Conservation (phyloP, 2,888 invertebrate species). For the Acleris cristana region DNA sequence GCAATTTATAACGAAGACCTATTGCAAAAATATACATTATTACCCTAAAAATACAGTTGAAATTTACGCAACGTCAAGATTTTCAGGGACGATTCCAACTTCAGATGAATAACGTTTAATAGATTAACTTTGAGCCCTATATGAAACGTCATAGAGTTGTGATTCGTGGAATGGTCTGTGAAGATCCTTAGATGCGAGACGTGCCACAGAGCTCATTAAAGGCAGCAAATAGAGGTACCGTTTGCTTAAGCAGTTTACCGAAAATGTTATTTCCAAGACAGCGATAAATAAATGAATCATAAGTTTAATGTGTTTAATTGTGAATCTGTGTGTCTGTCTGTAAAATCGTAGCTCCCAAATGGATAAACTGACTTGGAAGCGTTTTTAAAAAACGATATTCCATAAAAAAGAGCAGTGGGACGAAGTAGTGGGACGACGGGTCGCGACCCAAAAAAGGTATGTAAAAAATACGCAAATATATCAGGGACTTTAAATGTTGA, state of each 20-base stretch:
- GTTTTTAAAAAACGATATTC: too few relatives aligned
- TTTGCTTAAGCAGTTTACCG: constrained; percentile 24
- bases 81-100: not conserved
- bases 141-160: not conserved
- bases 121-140: constrained; percentile 15
- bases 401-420: too few relatives aligned
- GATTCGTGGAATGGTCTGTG: not conserved
- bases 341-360: too few relatives aligned
- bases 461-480: too few relatives aligned
- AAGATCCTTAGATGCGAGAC: constrained; percentile 13
- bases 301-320: too few relatives aligned
- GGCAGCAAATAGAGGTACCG: constrained; percentile 21
- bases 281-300: not conserved
- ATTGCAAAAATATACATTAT: constrained; percentile 11
- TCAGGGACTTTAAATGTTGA: too few relatives aligned
- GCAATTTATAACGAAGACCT: constrained; percentile 12
- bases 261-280: constrained; percentile 9
- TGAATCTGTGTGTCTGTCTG: too few relatives aligned
- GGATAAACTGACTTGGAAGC: too few relatives aligned
- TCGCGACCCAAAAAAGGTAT: too few relatives aligned
- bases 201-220: constrained; percentile 36
- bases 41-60: not conserved
- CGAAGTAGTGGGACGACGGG: too few relatives aligned
- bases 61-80: not conserved
- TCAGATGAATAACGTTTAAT: not conserved